These are phyloP conservation scores for Orthonyx spaldingii DNA, from an alignment of 2,113 vertebrate species.

Conservation along the genomic window DNA sequence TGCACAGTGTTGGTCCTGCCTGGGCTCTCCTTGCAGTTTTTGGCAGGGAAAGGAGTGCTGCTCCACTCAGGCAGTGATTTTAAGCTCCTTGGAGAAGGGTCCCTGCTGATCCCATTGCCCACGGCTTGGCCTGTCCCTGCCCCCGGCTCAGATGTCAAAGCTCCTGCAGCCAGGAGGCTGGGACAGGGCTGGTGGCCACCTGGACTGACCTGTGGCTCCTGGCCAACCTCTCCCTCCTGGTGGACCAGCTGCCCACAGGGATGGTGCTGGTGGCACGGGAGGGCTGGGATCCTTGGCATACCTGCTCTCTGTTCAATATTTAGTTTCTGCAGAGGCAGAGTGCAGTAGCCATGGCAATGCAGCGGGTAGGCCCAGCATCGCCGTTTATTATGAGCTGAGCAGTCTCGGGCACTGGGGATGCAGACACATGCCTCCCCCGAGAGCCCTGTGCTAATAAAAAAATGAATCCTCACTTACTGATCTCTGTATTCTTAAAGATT, in stretches of 20 bases:
- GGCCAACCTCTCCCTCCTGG: fast-evolving
- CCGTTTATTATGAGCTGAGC: not conserved
- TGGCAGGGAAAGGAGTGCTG: not conserved
- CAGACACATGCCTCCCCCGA: not conserved
- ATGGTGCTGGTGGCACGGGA: not conserved
- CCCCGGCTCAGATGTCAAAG: fast-evolving
- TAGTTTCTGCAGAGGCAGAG: slow-evolving; percentile 27
- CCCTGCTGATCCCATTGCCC: not conserved
- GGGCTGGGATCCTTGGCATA: not conserved
- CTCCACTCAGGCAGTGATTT: not conserved
- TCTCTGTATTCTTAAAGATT: not conserved
- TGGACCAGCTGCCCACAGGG: not conserved
- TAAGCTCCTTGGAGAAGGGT: not conserved
- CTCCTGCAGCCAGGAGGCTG: fast-evolving
- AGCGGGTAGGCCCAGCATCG: not conserved
- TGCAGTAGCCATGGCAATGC: slow-evolving; percentile 60
- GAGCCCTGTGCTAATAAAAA: not conserved
- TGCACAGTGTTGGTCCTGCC: not conserved
- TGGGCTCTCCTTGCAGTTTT: not conserved
- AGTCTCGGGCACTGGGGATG: not conserved
- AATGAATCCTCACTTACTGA: not conserved
- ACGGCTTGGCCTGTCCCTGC: not conserved
- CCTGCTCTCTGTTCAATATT: slow-evolving; percentile 24
- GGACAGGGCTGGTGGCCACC: fast-evolving
- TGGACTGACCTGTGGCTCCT: fast-evolving